Percentiles rank a stretch among this genome's conserved stretches.
phyloP scores from a whole-genome alignment of 2,888 invertebrate species.

The Biston stratarius region DNA sequence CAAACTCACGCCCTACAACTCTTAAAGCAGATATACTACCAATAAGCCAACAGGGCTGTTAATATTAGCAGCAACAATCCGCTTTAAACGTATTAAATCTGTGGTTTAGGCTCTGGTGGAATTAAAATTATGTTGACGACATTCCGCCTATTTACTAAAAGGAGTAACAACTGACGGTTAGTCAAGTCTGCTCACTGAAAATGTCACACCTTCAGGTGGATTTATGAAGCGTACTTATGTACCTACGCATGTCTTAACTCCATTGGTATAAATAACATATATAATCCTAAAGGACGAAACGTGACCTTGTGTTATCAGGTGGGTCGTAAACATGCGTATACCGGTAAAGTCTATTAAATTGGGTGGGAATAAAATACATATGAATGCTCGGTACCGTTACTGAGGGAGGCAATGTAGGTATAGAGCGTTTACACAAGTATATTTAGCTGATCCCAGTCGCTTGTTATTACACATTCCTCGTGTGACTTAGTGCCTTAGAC shows the following conservation, averaged over 20 bases:
- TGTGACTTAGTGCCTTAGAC: conserved; percentile 54
- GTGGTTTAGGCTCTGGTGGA: conserved; percentile 23
- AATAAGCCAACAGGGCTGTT: too few species aligned
- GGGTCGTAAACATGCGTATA: conserved; percentile 36
- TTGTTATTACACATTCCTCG: conserved; percentile 61
- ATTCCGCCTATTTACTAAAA: conserved; percentile 28
- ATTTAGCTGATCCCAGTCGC: conserved; percentile 35
- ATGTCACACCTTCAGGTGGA: conserved; percentile 26
- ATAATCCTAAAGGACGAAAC: conserved; percentile 27
- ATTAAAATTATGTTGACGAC: conserved; percentile 29
- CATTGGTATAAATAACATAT: conserved; percentile 18
- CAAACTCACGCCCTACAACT: too few species aligned
- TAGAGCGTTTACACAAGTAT: conserved; percentile 30
- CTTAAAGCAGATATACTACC: too few species aligned
- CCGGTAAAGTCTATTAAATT: conserved; percentile 35
- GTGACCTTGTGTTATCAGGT: conserved; percentile 39
- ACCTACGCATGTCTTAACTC: conserved; percentile 14
- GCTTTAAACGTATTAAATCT: conserved; percentile 24
- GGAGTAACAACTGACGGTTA: conserved; percentile 27
- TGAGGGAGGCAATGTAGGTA: conserved; percentile 18
- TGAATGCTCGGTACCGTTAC: conserved; percentile 28
- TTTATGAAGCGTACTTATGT: conserved; percentile 26
- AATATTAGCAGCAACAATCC: conserved; percentile 17
- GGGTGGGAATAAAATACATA: conserved; percentile 36
- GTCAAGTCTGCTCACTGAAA: conserved; percentile 18